These are phyloP conservation scores for Syrphus vitripennis DNA, from an alignment of 2,888 invertebrate species.

Conservation along the genomic window DNA sequence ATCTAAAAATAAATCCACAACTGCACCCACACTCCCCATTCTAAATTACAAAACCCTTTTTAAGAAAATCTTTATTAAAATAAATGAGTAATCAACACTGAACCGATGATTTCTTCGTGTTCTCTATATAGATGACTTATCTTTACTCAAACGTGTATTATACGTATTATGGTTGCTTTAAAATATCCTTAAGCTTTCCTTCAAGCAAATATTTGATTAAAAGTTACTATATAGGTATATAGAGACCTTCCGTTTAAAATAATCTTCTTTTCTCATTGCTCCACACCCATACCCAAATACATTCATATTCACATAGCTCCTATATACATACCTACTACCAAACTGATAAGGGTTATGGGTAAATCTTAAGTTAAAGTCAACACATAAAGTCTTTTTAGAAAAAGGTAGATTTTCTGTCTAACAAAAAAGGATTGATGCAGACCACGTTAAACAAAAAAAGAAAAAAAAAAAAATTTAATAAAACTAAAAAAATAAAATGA, in stretches of 20 bases:
- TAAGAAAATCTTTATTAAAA: neutral
- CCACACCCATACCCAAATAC: neutral
- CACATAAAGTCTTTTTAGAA: neutral
- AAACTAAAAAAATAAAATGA: neutral
- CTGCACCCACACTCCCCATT: too few relatives aligned
- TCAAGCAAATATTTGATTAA: conserved; percentile 52
- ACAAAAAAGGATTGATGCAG: conserved; percentile 12
- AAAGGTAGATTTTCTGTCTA: neutral
- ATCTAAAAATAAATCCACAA: neutral
- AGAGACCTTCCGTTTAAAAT: conserved; percentile 39
- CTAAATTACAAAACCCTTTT: neutral
- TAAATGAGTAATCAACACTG: conserved; percentile 25
- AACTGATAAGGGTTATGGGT: conserved; percentile 39
- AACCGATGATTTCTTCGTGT: neutral
- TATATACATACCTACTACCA: neutral
- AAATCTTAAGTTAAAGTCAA: neutral
- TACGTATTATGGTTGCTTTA: conserved; percentile 45
- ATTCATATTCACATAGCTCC: neutral
- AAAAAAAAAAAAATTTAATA: too few relatives aligned
- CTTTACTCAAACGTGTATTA: neutral
- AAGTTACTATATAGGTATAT: conserved; percentile 47
- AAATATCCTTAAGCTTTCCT: conserved; percentile 35
- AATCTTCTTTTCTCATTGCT: conserved; percentile 31
- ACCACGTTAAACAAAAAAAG: neutral
- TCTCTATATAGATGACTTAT: neutral